These are phyloP conservation scores for Himalopsyche anomala DNA, from an alignment of 2,888 invertebrate species.

Conservation along the genomic window DNA sequence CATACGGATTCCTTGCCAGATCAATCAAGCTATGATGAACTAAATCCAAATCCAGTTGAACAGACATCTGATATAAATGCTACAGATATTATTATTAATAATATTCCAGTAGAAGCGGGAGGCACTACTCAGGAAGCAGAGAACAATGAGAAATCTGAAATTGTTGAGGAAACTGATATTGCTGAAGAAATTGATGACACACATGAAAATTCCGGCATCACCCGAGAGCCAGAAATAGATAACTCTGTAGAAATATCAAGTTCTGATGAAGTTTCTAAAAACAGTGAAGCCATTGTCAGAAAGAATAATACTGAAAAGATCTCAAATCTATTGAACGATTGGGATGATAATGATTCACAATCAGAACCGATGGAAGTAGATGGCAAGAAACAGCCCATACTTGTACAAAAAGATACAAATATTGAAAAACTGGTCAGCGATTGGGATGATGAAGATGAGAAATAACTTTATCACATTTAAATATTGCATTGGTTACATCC, in stretches of 20 bases:
- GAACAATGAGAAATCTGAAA: not conserved
- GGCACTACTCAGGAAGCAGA: not conserved
- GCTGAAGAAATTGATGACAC: slow-evolving; percentile 64
- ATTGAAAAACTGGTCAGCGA: slow-evolving; percentile 75
- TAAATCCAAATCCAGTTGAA: slow-evolving; percentile 54
- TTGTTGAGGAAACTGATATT: slow-evolving; percentile 60
- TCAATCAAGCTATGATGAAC: not conserved
- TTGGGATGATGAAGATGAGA: slow-evolving; percentile 72
- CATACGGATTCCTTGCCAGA: slow-evolving; percentile 14
- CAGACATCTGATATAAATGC: not conserved
- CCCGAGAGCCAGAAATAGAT: not conserved
- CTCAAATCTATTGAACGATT: slow-evolving; percentile 74
- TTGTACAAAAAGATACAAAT: slow-evolving; percentile 69
- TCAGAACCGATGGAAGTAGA: slow-evolving; percentile 66
- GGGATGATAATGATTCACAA: slow-evolving; percentile 76
- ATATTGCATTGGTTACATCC: no score
- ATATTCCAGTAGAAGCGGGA: not conserved
- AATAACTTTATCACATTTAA: slow-evolving; percentile 46
- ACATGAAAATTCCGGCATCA: slow-evolving; percentile 48
- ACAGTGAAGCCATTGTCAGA: slow-evolving; percentile 34
- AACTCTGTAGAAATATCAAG: not conserved
- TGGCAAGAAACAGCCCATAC: slow-evolving; percentile 56
- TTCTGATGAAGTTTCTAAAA: slow-evolving; percentile 62
- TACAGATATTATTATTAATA: not conserved
- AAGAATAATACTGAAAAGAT: slow-evolving; percentile 69